Percentiles rank a stretch among this genome's conserved stretches.
These are phyloP conservation scores for Passer montanus DNA, from an alignment of 2,113 vertebrate genomes.

Conservation along the genomic window DNA sequence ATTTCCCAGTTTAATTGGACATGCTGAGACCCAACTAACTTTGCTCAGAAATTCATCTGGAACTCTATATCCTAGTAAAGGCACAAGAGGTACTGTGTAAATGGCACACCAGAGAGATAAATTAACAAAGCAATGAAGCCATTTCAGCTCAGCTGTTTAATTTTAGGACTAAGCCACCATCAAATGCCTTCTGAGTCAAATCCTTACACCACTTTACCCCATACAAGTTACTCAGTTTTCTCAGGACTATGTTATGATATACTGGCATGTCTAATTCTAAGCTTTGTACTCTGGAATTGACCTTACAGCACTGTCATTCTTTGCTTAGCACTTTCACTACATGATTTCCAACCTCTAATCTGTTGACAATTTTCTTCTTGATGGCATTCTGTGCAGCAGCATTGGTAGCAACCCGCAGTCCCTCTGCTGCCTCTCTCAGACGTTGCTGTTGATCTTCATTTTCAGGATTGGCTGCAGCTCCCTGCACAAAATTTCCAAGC, in stretches of 20 bases:
- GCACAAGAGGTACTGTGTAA: not conserved
- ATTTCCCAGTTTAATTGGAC: not conserved
- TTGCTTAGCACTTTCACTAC: not conserved
- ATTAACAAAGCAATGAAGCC: not conserved
- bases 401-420: conserved; percentile 93
- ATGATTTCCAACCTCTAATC: conserved; percentile 85
- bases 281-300: not conserved
- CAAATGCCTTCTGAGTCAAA: not conserved
- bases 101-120: not conserved
- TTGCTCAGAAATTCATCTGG: not conserved
- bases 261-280: not conserved
- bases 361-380: conserved; percentile 97
- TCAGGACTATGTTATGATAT: not conserved
- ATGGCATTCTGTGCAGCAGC: conserved; percentile 97
- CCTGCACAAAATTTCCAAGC: conserved; percentile 71
- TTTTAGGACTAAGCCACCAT: not conserved
- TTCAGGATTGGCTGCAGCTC: conserved; percentile 95
- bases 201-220: not conserved
- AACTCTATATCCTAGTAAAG: not conserved
- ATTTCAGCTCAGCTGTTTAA: not conserved
- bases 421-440: conserved; percentile 93
- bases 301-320: not conserved
- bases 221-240: not conserved
- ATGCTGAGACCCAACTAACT: not conserved
- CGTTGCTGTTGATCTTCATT: conserved; percentile 97